Base-by-base conservation (phyloP, 2,888 invertebrate species). In the Tubiluchus corallicola region DNA sequence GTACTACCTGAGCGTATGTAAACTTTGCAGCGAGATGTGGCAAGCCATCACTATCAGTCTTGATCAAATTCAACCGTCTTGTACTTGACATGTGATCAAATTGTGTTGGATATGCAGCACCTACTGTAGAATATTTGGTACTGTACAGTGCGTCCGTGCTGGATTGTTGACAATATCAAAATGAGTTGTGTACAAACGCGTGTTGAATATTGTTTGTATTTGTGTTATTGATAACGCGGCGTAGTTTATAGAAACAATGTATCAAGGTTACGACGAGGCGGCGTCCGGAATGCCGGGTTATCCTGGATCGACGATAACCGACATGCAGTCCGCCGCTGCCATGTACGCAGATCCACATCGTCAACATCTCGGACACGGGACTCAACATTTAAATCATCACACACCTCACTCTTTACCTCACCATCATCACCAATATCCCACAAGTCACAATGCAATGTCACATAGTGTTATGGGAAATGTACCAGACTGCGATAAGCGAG, bases 391-490 rank as follows among this genome's bases (percentile, higher is more conserved):
- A 9, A 29, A 29, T n/a, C n/a, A n/a, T n/a, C 29, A 29, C 29
- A 29, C 29, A n/a, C 29, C 29, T 9, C 29, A 29, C 29, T n/a
- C 9, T n/a, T 29, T 29, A 29, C 29, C 29, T 29, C 29, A 29
- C 29, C 29, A 29, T 29, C 29, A 29, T 29, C 29, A 29, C 29
- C 29, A 29, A n/a, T 29, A 29, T 29, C 29, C 29, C 9, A 29
- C 9, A 9, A 29, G n/a, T n/a, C 29, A 29, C 29, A 29, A 29
- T n/a, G 9, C 29, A n/a, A n/a, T n/a, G 29, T 29, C 29, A n/a
- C 29, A 29, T 29, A 29, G 29, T 29, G 29, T 29, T 29, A 29
- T 29, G 29, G 29, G 29, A 9, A 29, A n/a, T n/a, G 29, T 29
- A n/a, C 29, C 29, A 9, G 29, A 29, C 29, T 9, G 9, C 29